Evolutionary conservation across 2,797 vertebrate genomes (phyloP).

Genomic region (Hylomyscus alleni): DNA sequence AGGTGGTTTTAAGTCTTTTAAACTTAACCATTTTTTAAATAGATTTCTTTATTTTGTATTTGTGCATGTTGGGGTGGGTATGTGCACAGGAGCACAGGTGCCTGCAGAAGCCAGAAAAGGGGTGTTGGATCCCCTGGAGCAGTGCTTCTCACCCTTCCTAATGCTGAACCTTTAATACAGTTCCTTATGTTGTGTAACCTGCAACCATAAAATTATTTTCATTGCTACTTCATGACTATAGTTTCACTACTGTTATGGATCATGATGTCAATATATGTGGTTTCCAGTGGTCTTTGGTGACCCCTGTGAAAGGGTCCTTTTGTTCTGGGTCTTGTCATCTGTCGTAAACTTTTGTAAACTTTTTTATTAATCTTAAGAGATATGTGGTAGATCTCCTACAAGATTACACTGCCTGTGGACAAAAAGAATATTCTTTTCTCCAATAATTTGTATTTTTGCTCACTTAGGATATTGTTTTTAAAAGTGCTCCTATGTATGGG

Average conservation of each 20-base stretch:
- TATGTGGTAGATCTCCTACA: neutral
- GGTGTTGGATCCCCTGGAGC: neutral
- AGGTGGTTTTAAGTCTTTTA: conserved; percentile 15
- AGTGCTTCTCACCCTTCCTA: neutral
- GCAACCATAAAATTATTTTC: too few relatives aligned
- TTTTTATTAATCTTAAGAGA: conserved; percentile 14
- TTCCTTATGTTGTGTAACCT: neutral
- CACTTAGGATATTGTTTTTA: neutral
- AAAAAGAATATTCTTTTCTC: neutral
- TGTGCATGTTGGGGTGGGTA: neutral
- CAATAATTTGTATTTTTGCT: neutral
- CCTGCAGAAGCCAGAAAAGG: too few relatives aligned
- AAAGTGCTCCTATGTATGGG: neutral
- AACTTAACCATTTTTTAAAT: neutral
- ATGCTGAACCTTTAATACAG: neutral
- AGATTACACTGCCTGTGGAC: too few relatives aligned
- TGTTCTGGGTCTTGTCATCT: neutral
- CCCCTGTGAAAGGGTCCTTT: neutral
- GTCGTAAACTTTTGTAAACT: neutral
- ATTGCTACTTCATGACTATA: neutral
- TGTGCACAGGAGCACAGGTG: neutral
- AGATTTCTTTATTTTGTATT: neutral
- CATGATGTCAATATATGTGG: neutral
- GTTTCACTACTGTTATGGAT: neutral
- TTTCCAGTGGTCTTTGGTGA: neutral